These are phyloP conservation scores for Aphis craccivora DNA, from an alignment of 1,140 invertebrate species.

Conservation along the genomic window DNA sequence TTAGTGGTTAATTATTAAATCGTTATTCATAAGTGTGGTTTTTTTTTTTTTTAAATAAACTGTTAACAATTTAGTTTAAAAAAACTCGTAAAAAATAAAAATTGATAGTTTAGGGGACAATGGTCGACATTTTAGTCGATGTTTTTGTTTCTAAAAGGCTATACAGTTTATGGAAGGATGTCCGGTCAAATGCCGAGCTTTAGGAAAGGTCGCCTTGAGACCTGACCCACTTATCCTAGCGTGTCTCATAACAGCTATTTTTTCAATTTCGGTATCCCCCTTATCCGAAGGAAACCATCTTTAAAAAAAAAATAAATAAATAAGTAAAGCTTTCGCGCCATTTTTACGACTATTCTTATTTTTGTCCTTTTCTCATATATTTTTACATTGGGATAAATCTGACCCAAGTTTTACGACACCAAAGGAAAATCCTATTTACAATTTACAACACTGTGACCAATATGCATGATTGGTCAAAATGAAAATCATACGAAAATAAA, in stretches of 20 bases:
- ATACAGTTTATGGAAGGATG: conserved; percentile 50
- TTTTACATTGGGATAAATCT: conserved; percentile 55
- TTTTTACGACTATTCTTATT: conserved; percentile 57
- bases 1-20: not conserved
- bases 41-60: not conserved
- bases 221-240: conserved; percentile 48
- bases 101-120: conserved; percentile 26
- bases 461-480: conserved; percentile 55
- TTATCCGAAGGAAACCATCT: conserved; percentile 39
- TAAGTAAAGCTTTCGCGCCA: conserved; percentile 53
- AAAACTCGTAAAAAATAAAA: not conserved
- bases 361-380: conserved; percentile 53
- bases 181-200: conserved; percentile 55
- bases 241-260: conserved; percentile 55
- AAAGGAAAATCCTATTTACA: conserved; percentile 54
- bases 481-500: conserved; percentile 44
- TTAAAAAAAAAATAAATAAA: conserved; percentile 57
- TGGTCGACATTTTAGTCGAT: conserved; percentile 46
- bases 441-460: conserved; percentile 51
- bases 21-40: not conserved
- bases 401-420: conserved; percentile 53
- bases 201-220: conserved; percentile 55
- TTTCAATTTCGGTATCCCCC: conserved; percentile 47
- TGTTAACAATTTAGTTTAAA: not conserved
- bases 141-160: conserved; percentile 56